Base-by-base conservation (phyloP, 2,113 vertebrate species). In the Tachycineta bicolor region DNA sequence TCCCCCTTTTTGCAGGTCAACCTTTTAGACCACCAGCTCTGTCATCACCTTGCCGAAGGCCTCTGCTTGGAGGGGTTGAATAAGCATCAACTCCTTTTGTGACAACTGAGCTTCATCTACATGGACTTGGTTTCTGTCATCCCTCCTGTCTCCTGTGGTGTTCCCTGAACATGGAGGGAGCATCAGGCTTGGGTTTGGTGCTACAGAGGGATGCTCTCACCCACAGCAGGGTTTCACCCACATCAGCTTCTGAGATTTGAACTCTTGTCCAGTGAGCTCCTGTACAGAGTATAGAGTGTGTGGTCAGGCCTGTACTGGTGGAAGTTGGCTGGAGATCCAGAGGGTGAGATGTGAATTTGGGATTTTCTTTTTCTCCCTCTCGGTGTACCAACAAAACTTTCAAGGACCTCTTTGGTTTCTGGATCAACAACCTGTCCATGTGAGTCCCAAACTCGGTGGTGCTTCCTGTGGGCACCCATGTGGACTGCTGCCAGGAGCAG, bases 391-490 rank as follows among this genome's bases (percentile, higher is more conserved):
- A 97, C 14, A 26, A 96, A 39, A 90, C 76, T 78, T 98, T 98
- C 82, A 95, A 94, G 64, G 95, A 98, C 6, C 94, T 97, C 0
- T 85, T 98, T 4, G 96, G 97, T 44, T 98, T 98, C 91, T 98
- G 98, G 98, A 97, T 98, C 77, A 98, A 93, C 53, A 98, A 98
- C 47, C 83, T 98, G 50, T 97, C 71, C 64, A 97, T 98, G 95
- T 46, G 94, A 60, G 97, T 98, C 29, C 98, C 98, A 22, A 94
- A 97, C 64, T 98, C 96, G 0, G 97, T 98, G 55, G 97, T 98
- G 47, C 94, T 98, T 53, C 97, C 97, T 0, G 96, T 98, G 76
- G 98, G 97, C 50, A 98, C 97, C 20, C 98, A 98, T 1, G 87
- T 89, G 34, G 98, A 98, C 75, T 94, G 93, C 68, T 98, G 98